These are phyloP conservation scores for Drosophila antonietae DNA, from an alignment of 2,888 invertebrate genomes.

Conservation along the genomic window DNA sequence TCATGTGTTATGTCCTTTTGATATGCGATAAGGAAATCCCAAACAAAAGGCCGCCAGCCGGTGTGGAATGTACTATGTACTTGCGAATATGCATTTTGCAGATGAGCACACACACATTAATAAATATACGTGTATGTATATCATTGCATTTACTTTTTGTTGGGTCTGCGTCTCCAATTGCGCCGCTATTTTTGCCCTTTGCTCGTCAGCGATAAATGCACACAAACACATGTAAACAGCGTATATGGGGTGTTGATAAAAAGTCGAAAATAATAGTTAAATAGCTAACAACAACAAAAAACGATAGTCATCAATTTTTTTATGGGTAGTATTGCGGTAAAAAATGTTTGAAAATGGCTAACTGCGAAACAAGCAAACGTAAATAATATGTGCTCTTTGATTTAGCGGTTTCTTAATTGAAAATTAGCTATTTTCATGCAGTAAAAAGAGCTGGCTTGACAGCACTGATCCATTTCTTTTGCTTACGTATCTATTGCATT, in stretches of 20 bases:
- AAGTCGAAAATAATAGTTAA: background rate
- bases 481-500: background rate
- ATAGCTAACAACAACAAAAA: background rate
- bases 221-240: slow-evolving; percentile 8
- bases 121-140: background rate
- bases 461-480: background rate
- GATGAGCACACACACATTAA: background rate
- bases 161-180: slow-evolving; percentile 15
- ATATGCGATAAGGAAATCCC: background rate
- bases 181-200: slow-evolving; percentile 46
- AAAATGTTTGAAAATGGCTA: background rate
- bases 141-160: slow-evolving; percentile 12
- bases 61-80: background rate
- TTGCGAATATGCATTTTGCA: slow-evolving; percentile 13
- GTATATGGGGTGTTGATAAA: slow-evolving; percentile 1
- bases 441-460: background rate
- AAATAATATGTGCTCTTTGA: background rate
- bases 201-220: slow-evolving; percentile 41
- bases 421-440: background rate
- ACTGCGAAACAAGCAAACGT: background rate
- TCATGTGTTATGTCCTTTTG: background rate
- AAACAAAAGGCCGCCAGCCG: background rate
- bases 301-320: background rate
- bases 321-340: background rate
- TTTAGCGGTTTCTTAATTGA: background rate